phyloP scores from a whole-genome alignment of 1,140 invertebrate species.

The Drosophila ogumai region DNA sequence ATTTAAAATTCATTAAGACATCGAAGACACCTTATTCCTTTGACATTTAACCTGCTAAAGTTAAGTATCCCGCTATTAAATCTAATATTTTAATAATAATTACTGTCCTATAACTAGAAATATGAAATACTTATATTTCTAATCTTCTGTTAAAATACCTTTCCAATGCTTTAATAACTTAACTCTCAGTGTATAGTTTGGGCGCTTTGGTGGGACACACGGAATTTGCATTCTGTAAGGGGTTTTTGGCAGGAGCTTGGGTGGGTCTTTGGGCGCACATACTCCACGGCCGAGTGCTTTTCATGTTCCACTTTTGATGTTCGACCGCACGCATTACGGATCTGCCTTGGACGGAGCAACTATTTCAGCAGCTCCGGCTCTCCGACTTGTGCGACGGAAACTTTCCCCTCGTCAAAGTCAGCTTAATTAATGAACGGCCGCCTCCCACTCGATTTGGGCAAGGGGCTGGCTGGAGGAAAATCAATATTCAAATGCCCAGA shows the following conservation, averaged over 20 bases:
- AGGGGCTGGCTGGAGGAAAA: constrained; percentile 39
- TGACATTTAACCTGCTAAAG: too few relatives aligned
- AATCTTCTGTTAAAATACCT: not conserved
- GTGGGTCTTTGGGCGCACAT: constrained; percentile 33
- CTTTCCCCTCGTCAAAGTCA: constrained; percentile 80
- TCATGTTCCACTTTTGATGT: constrained; percentile 75
- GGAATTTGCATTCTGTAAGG: constrained; percentile 26
- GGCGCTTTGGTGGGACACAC: constrained; percentile 25
- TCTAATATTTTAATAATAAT: too few relatives aligned
- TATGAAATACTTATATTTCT: too few relatives aligned
- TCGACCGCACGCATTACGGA: constrained; percentile 60
- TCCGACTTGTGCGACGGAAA: constrained; percentile 46
- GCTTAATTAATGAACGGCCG: constrained; percentile 71
- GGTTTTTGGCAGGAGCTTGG: constrained; percentile 14
- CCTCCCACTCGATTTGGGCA: constrained; percentile 21
- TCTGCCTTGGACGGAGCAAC: constrained; percentile 39
- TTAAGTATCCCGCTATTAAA: too few relatives aligned
- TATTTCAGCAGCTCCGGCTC: constrained; percentile 31
- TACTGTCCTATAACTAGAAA: not conserved
- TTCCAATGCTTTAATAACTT: not conserved
- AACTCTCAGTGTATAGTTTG: not conserved
- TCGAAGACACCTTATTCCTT: too few relatives aligned
- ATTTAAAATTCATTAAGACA: too few relatives aligned
- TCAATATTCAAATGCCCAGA: constrained; percentile 65
- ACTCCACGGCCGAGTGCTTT: constrained; percentile 67